Conservation (phyloP, 1,140 invertebrate species). For the Nilaparvata lugens region DNA sequence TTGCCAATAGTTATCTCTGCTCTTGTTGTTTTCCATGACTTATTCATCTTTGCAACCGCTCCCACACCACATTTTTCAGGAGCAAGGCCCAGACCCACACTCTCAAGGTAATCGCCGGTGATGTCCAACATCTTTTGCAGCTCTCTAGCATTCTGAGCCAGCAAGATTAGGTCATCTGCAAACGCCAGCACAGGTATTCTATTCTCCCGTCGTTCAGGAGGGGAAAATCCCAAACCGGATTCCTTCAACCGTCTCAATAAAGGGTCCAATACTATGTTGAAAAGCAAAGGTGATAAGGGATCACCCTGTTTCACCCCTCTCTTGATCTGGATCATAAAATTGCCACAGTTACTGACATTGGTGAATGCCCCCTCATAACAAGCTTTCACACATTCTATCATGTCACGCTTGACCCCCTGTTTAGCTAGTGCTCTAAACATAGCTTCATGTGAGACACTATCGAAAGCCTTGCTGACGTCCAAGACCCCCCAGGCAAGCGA, state of each 20-base stretch:
- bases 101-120: background rate
- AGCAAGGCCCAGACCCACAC: background rate
- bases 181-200: constrained; percentile 26
- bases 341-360: background rate
- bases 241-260: constrained; percentile 5
- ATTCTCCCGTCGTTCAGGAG: too few species aligned
- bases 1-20: too few species aligned
- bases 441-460: too few species aligned
- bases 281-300: constrained; percentile 26
- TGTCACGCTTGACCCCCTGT: too few species aligned
- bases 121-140: background rate
- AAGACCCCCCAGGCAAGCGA: too few species aligned
- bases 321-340: background rate
- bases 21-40: background rate
- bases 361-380: background rate
- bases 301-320: constrained; percentile 30
- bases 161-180: constrained; percentile 30
- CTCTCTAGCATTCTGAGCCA: constrained; percentile 5
- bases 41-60: background rate
- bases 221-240: background rate
- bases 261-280: constrained; percentile 18
- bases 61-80: background rate
- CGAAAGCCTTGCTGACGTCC: too few species aligned
- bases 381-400: too few species aligned
- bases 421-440: too few species aligned